Evolutionary conservation across 2,888 invertebrate genomes (phyloP).

Genomic region (Volucella inanis): DNA sequence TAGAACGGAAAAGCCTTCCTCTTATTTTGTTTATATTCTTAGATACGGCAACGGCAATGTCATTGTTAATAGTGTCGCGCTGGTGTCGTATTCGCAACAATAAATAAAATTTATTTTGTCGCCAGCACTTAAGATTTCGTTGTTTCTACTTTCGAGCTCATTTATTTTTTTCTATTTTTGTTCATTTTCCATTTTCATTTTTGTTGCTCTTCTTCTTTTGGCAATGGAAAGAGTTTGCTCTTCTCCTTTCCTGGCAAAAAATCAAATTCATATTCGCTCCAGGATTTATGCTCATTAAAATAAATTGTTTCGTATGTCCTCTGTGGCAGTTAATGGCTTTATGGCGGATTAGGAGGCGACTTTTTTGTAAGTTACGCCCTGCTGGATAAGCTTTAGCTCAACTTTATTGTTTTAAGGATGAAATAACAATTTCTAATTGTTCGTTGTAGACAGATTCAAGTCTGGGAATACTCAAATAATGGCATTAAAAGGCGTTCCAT

Average conservation of each 20-base stretch:
- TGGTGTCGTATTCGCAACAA: conserved; percentile 28
- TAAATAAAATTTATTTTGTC: conserved; percentile 55
- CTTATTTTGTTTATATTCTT: background rate
- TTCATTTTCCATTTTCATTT: background rate
- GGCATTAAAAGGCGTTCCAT: no score
- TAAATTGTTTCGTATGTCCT: conserved; percentile 38
- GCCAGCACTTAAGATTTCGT: conserved; percentile 48
- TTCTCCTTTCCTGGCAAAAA: conserved; percentile 13
- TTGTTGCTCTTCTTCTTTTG: background rate
- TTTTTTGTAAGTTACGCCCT: background rate
- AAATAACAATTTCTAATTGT: no score
- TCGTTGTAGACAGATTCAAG: no score
- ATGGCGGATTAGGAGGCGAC: background rate
- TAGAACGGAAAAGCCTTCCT: background rate
- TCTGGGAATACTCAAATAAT: no score
- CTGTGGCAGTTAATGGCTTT: background rate
- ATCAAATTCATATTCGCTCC: conserved; percentile 41
- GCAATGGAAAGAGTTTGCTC: conserved; percentile 16
- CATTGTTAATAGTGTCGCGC: background rate
- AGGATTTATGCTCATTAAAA: conserved; percentile 55
- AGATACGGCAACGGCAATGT: background rate
- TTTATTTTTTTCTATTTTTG: background rate
- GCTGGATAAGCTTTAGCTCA: background rate
- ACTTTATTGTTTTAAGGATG: background rate
- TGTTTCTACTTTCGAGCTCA: conserved; percentile 7